A percentile compares a stretch with the other conserved stretches of the same genome.
These are phyloP conservation scores for Sesia bembeciformis DNA, from an alignment of 2,888 invertebrate species.

Conservation along the genomic window DNA sequence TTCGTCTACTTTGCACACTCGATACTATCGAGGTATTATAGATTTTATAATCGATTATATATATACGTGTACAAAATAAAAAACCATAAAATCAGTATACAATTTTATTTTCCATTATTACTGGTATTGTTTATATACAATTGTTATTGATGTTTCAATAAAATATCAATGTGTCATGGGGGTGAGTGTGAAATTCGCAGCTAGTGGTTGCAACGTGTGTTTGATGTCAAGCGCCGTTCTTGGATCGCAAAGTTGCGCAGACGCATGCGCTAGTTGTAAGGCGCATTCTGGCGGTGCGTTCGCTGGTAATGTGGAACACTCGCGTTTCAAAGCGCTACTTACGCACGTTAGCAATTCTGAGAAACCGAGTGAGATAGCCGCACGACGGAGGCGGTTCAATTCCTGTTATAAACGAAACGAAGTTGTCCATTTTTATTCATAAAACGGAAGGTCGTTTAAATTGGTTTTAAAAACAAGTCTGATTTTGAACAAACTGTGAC, in stretches of 20 bases:
- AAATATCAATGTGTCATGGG: constrained; percentile 18
- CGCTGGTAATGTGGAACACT: constrained; percentile 85
- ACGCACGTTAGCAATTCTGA: constrained; percentile 89
- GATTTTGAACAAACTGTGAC: too few species aligned
- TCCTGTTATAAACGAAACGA: constrained; percentile 74
- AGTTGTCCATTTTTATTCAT: too few species aligned
- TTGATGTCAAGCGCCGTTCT: constrained; percentile 68
- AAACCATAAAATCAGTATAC: too few species aligned
- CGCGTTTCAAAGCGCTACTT: constrained; percentile 90
- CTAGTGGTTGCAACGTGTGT: constrained; percentile 49
- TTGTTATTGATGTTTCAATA: too few species aligned
- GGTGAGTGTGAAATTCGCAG: constrained; percentile 36
- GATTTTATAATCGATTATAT: too few species aligned
- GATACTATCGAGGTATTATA: too few species aligned
- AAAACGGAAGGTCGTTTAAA: too few species aligned
- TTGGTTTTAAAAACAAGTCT: too few species aligned
- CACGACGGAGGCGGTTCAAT: constrained; percentile 90
- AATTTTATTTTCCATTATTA: too few species aligned
- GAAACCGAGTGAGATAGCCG: constrained; percentile 94
- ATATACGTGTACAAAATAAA: too few species aligned
- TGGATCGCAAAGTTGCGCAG: constrained; percentile 84
- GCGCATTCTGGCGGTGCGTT: constrained; percentile 89
- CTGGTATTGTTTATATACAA: too few species aligned
- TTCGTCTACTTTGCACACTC: too few species aligned
- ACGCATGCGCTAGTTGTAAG: constrained; percentile 91